Base-by-base conservation (phyloP, 2,797 vertebrate genomes). In the Eulemur albifrons region DNA sequence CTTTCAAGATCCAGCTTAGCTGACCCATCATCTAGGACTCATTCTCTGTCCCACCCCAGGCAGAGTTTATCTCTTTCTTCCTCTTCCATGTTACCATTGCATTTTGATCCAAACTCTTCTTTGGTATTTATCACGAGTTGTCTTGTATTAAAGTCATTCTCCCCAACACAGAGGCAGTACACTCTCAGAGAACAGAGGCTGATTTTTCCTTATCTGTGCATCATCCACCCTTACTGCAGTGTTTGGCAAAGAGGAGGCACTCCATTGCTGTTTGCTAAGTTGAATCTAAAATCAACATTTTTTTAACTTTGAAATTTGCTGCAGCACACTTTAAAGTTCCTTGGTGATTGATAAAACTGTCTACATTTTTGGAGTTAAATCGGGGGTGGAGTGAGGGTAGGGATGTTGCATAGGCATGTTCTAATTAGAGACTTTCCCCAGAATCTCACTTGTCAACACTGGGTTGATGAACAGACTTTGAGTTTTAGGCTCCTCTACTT, bases 341-440 rank as follows among this genome's bases (percentile, higher is more conserved):
- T 90, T 81, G 10, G 50, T 95, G 69, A 96, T 95, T 93, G 93
- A 95, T 90, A 57, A 90, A 97, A 94, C 45, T 73, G 43, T 54
- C 93, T 88, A 75, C 40, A 83, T 61, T 94, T 96, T 50, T 70
- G 30, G 32, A 94, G 25, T 91, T 85, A 89, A 90, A 75, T 75
- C 27, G 14, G 38, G 35, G 38, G 40, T 18, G 13, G 38, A 10
- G 7, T 21, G 25, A n/a, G 35, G 40, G n/a, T 15, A 3, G 35
- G 12, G 25, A 12, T 86, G 70, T 76, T 61, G 7, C 32, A 61
- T 43, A 23, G 23, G 25, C 54, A 63, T 67, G 69, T 96, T 88
- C 45, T 20, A 48, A 15, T 43, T 93, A 38, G 20, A 90, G 10
- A 77, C 5, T 57, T 91, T 88, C 48, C 30, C 27, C 54, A 75